phyloP scores from a whole-genome alignment of 2,113 vertebrate genomes.

The Nibea coibor region DNA sequence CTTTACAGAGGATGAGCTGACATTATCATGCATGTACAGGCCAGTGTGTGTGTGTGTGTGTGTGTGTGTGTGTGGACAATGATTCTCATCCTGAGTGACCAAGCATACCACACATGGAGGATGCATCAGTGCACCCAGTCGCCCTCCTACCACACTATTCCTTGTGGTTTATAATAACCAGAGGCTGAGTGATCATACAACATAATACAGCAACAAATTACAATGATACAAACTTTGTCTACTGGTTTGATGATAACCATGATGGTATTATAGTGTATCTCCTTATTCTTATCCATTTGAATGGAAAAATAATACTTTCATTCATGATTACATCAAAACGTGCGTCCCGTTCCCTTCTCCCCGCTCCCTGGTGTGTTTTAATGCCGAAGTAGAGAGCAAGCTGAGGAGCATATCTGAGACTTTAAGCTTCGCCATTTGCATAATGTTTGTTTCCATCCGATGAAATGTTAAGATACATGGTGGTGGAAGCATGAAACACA shows the following conservation, averaged over 20 bases:
- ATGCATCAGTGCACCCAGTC: conserved; percentile 23
- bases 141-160: conserved; percentile 19
- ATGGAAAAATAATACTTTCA: conserved; percentile 45
- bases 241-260: conserved; percentile 16
- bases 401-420: conserved; percentile 71
- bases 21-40: conserved; percentile 81
- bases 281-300: conserved; percentile 31
- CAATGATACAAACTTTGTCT: conserved; percentile 30
- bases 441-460: conserved; percentile 70
- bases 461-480: conserved; percentile 61
- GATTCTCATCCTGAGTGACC: conserved; percentile 35
- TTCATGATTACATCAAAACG: conserved; percentile 40
- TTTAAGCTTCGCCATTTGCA: conserved; percentile 75
- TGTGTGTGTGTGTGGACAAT: conserved; percentile 7
- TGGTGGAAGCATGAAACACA: conserved; percentile 68
- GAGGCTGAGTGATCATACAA: conserved; percentile 12
- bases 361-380: conserved; percentile 43
- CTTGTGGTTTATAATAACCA: conserved; percentile 44
- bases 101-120: conserved; percentile 51
- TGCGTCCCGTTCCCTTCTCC: neutral
- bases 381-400: conserved; percentile 43
- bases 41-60: conserved; percentile 20
- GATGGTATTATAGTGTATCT: neutral
- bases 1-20: conserved; percentile 78
- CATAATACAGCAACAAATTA: conserved; percentile 35